A percentile compares a stretch with the other conserved stretches of the same genome.
These are phyloP conservation scores for Centropristis striata DNA, from an alignment of 2,113 vertebrate species.

Conservation along the genomic window DNA sequence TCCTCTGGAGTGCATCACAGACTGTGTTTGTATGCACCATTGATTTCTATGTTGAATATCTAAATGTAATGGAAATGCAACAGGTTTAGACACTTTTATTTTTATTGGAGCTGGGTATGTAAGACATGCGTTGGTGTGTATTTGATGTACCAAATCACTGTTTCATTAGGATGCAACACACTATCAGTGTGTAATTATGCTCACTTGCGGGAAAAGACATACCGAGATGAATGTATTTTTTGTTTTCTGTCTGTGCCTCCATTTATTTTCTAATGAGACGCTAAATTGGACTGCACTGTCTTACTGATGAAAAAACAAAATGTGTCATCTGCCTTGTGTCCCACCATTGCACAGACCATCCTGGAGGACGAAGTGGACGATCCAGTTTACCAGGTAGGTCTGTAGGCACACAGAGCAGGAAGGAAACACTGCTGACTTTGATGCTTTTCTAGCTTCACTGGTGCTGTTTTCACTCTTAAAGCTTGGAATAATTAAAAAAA, in stretches of 20 bases:
- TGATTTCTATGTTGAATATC: slow-evolving; percentile 39
- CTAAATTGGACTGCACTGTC: slow-evolving; percentile 13
- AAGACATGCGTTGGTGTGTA: slow-evolving; percentile 6
- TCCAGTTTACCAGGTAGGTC: slow-evolving; percentile 98
- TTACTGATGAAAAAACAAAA: slow-evolving; percentile 75
- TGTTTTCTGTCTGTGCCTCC: not conserved
- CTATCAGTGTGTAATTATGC: slow-evolving; percentile 19
- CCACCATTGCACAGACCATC: slow-evolving; percentile 92
- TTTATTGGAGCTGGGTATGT: not conserved
- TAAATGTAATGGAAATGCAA: slow-evolving; percentile 39
- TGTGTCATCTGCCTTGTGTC: slow-evolving; percentile 76
- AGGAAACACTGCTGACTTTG: slow-evolving; percentile 9
- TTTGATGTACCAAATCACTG: slow-evolving; percentile 3
- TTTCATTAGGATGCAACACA: slow-evolving; percentile 13
- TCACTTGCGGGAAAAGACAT: slow-evolving; percentile 10
- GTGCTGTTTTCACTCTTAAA: slow-evolving; percentile 54
- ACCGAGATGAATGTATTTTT: not conserved
- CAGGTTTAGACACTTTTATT: slow-evolving; percentile 6
- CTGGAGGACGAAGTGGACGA: slow-evolving; percentile 99
- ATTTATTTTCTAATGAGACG: slow-evolving; percentile 44
- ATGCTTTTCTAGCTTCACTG: slow-evolving; percentile 47
- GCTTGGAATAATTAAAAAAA: slow-evolving; percentile 25
- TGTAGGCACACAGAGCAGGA: slow-evolving; percentile 57
- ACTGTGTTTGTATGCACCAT: slow-evolving; percentile 29
- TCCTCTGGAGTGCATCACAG: slow-evolving; percentile 23